Base-by-base conservation (phyloP, 1,140 invertebrate species). In the Zaprionus nigranus region DNA sequence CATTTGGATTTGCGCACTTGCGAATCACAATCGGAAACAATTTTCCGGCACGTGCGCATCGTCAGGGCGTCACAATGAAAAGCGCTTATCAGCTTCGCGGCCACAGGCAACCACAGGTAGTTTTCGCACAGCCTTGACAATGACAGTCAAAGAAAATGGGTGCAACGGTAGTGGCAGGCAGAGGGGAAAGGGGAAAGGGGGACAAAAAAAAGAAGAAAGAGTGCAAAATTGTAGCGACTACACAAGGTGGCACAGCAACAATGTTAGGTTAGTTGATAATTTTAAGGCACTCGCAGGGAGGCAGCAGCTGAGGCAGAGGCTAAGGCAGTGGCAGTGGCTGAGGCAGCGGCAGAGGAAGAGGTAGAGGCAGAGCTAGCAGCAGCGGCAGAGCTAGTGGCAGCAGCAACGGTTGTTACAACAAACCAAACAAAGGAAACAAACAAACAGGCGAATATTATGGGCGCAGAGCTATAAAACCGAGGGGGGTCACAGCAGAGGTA, bases 391-490 rank as follows among this genome's bases (percentile, higher is more conserved):
- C 22, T 7, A 81, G 77, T 63, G 51, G 67, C 66, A 61, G 68
- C 51, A 28, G 69, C 75, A 65, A 86, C 78, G 67, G 69, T 75
- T 70, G 84, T 88, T 88, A 84, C 81, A 88, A 78, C 84, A 88
- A 88, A 78, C 81, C 85, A 90, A 90, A 90, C 84, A 88, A 88
- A 88, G 78, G 74, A 83, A 90, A 84, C 85, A 88, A 88, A 84
- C 85, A 87, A 87, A 87, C 84, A 68, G 64, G 82, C 69, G 71
- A 78, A 83, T 78, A 88, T 78, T 61, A 71, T 76, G 64, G 59
- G 36, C 67, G 58, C 58, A 76, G 43, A 69, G 68, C 73, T 24
- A 60, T 76, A 64, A 76, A 61, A 36, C 43, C 28, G 9, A 49
- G 30, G 64, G 58, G 51, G 30, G 30, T 3, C 30, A 34, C 24